Conservation (phyloP, 1,140 invertebrate species). For the Neotoxoptera formosana region DNA sequence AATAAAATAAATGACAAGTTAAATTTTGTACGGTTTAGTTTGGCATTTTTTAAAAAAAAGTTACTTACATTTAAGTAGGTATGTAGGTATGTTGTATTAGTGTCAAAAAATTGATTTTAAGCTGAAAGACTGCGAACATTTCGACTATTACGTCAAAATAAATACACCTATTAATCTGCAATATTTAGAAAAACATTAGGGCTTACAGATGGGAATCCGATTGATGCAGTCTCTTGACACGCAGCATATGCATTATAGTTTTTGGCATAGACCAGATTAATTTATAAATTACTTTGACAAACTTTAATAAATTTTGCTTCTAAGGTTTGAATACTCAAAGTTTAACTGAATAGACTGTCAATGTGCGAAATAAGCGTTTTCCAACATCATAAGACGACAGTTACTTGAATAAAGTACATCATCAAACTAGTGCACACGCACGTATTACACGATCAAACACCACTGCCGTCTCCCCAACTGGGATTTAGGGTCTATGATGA, state of each 20-base stretch:
- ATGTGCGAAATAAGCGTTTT: neutral
- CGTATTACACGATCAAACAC: neutral
- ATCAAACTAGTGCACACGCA: neutral
- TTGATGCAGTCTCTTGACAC: neutral
- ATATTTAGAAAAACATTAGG: neutral
- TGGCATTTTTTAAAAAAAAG: neutral
- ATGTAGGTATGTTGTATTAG: neutral
- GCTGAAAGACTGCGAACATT: neutral
- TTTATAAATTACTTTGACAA: slow-evolving; percentile 23
- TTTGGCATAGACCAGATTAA: slow-evolving; percentile 13
- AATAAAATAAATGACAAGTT: neutral
- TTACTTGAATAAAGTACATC: neutral
- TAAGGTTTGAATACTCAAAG: neutral
- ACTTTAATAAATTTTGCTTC: slow-evolving; percentile 18
- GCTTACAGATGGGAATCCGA: neutral
- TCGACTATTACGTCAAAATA: neutral
- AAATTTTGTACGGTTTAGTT: neutral
- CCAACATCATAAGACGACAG: neutral
- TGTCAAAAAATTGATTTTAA: slow-evolving; percentile 13
- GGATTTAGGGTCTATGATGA: neutral
- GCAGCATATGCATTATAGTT: slow-evolving; percentile 18
- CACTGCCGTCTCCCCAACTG: neutral
- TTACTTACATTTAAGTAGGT: neutral
- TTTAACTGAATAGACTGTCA: slow-evolving; percentile 2
- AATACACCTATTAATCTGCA: neutral